Evolutionary conservation across 2,888 invertebrate species (phyloP).

Genomic region (Yponomeuta plumbellus): DNA sequence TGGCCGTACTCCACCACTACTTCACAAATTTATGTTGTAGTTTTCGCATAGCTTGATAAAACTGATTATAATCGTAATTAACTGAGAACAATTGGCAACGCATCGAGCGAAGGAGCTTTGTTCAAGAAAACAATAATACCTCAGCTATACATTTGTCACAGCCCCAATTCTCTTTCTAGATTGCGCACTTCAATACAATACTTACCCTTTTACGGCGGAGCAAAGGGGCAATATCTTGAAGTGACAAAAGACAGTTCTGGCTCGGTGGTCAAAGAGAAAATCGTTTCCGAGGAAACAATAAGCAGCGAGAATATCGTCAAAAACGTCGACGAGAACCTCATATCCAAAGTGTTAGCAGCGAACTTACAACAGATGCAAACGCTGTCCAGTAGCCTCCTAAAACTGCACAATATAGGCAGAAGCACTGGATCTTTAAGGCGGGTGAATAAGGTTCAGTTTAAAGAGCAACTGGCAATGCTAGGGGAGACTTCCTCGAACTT

Average conservation of each 20-base stretch:
- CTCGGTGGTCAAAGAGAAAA: constrained; percentile 62
- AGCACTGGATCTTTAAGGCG: constrained; percentile 72
- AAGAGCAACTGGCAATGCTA: constrained; percentile 71
- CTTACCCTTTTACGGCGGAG: constrained; percentile 84
- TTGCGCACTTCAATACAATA: constrained; percentile 43
- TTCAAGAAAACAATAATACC: too few relatives aligned
- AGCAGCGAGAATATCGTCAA: constrained; percentile 58
- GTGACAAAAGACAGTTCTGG: constrained; percentile 74
- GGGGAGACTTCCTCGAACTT: constrained; percentile 76
- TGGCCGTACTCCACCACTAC: too few relatives aligned
- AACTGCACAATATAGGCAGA: constrained; percentile 78
- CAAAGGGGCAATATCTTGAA: constrained; percentile 81
- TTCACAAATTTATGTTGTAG: too few relatives aligned
- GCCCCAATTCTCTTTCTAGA: constrained; percentile 4
- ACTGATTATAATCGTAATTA: too few relatives aligned
- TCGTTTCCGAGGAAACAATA: constrained; percentile 63
- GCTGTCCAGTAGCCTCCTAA: constrained; percentile 75
- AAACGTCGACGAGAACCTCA: constrained; percentile 54
- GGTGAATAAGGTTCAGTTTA: constrained; percentile 75
- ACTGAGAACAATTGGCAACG: too few relatives aligned
- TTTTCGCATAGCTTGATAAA: too few relatives aligned
- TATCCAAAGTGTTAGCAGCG: constrained; percentile 62
- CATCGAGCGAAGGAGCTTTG: too few relatives aligned
- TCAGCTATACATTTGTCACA: neutral
- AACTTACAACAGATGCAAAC: constrained; percentile 77